These are phyloP conservation scores for Cataglyphis albicans DNA, from an alignment of 2,888 invertebrate species.

Conservation along the genomic window DNA sequence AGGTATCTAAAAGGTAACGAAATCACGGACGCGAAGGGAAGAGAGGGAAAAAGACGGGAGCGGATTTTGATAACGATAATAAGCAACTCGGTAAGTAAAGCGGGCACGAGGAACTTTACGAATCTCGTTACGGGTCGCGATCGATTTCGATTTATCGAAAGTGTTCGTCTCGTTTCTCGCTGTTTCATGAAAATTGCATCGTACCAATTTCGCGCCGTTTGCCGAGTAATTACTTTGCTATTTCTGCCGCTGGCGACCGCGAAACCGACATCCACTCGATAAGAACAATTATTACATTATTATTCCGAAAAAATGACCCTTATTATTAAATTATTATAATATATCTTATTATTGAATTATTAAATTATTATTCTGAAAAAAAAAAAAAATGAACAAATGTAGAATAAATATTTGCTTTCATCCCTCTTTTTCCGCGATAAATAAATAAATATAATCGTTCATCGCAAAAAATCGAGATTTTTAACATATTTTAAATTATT, in stretches of 20 bases:
- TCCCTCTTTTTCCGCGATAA: not conserved
- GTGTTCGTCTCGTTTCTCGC: slow-evolving; percentile 19
- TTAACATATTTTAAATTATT: not conserved
- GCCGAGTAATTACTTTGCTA: not conserved
- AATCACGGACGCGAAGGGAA: slow-evolving; percentile 30
- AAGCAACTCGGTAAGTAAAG: slow-evolving; percentile 1
- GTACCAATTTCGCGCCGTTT: not conserved
- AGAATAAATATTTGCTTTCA: not conserved
- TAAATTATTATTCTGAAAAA: not conserved
- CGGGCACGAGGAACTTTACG: not conserved
- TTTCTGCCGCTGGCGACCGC: not conserved
- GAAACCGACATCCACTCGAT: not conserved
- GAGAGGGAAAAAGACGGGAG: not conserved
- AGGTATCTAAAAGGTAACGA: slow-evolving; percentile 33
- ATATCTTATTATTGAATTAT: no score
- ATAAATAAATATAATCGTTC: not conserved
- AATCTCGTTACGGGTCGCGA: slow-evolving; percentile 13
- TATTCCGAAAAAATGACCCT: no score
- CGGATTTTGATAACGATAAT: slow-evolving; percentile 42
- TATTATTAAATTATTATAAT: no score
- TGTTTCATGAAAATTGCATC: slow-evolving; percentile 12
- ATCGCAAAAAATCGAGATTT: not conserved
- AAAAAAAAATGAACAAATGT: not conserved
- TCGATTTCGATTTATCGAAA: not conserved
- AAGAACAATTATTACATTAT: not conserved